A percentile compares a stretch with the other conserved stretches of the same genome.
phyloP scores from a whole-genome alignment of 1,140 invertebrate genomes.

The Saxidomus purpurata region DNA sequence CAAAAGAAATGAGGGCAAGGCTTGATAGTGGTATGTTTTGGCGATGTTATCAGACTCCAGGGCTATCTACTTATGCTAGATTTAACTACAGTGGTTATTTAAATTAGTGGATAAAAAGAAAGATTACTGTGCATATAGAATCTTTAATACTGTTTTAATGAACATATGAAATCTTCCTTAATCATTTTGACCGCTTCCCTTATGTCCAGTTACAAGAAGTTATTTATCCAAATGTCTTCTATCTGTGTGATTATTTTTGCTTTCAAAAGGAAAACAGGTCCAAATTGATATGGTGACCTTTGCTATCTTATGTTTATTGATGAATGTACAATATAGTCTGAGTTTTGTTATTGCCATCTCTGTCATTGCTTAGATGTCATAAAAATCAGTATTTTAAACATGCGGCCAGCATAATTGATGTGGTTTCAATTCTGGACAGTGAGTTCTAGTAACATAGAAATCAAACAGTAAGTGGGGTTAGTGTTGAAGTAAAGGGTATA shows the following conservation, averaged over 20 bases:
- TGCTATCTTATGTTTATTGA: not conserved
- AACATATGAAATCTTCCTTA: not conserved
- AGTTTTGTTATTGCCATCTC: no score
- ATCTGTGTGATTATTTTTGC: not conserved
- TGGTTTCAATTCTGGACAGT: no score
- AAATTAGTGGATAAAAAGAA: constrained; percentile 1
- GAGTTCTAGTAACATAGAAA: no score
- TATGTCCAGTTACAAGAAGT: not conserved
- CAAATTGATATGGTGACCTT: no score
- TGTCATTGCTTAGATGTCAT: no score
- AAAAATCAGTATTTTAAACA: no score
- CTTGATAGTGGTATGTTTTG: not conserved
- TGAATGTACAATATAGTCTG: no score
- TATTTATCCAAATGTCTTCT: not conserved
- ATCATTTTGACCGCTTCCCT: not conserved
- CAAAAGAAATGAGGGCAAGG: not conserved
- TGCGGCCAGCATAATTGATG: no score
- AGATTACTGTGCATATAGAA: not conserved
- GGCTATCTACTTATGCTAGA: not conserved
- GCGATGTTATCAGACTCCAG: not conserved
- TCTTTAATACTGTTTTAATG: not conserved
- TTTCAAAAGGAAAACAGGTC: no score
- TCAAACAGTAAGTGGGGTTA: no score
- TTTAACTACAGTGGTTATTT: not conserved
- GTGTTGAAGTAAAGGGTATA: no score